Evolutionary conservation across 2,113 vertebrate species (phyloP).

Genomic region (Columbina picui): DNA sequence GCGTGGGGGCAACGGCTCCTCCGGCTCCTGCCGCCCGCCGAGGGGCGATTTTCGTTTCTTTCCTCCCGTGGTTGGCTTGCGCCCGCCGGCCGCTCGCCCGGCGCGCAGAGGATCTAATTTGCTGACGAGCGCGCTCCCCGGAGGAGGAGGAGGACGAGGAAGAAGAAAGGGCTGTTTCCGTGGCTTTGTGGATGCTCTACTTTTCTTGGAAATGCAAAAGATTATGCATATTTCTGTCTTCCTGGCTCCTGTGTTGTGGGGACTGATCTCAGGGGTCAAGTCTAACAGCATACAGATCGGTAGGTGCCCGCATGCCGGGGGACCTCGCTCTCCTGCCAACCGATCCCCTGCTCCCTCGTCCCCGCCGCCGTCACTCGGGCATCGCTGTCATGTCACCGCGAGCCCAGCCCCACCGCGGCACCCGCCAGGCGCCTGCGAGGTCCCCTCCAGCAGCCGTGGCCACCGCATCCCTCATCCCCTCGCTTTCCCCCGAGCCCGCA

Average conservation of each 20-base stretch:
- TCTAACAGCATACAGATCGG: slow-evolving; percentile 96
- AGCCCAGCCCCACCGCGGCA: background rate
- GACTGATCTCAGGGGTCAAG: slow-evolving; percentile 88
- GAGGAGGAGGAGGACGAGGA: background rate
- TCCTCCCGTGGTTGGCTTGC: background rate
- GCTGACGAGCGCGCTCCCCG: slow-evolving; percentile 59
- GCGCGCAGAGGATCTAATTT: slow-evolving; percentile 85
- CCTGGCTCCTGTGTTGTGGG: slow-evolving; percentile 89
- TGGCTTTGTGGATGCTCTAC: slow-evolving; percentile 83
- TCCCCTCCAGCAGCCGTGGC: background rate
- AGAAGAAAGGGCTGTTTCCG: slow-evolving; percentile 41
- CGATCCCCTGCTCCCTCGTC: background rate
- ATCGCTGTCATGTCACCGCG: background rate
- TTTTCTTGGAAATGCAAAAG: slow-evolving; percentile 93
- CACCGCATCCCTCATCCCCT: background rate
- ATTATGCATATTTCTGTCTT: slow-evolving; percentile 89
- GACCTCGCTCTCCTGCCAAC: background rate
- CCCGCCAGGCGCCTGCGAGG: background rate
- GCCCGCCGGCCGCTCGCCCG: slow-evolving; percentile 57
- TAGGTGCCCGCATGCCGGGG: slow-evolving; percentile 73
- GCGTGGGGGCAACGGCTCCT: slow-evolving; percentile 15
- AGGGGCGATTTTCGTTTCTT: background rate
- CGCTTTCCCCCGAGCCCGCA: background rate
- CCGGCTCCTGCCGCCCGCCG: background rate
- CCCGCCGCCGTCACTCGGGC: background rate